Evolutionary conservation across 2,797 vertebrate genomes (phyloP).

Genomic region (Tadarida brasiliensis): DNA sequence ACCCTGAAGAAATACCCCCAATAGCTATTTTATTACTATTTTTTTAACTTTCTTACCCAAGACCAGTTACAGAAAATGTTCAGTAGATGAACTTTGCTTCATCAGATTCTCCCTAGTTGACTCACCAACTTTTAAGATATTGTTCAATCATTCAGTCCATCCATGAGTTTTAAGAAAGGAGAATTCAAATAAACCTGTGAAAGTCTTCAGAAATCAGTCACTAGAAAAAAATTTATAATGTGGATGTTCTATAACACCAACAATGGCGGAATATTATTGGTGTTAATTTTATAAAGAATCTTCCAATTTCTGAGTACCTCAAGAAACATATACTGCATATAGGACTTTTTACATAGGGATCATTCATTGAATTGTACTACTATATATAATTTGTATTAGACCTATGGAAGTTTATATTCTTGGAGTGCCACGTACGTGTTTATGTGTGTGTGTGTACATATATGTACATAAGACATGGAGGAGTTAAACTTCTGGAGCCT

Average conservation of each 20-base stretch:
- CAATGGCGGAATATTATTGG: not conserved
- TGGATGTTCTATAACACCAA: not conserved
- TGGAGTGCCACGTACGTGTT: not conserved
- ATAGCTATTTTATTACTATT: not conserved
- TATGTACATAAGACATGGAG: not conserved
- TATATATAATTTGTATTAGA: not conserved
- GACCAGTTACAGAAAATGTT: not conserved
- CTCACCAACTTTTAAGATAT: not conserved
- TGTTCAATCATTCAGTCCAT: not conserved
- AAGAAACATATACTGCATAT: not conserved
- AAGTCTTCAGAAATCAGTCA: not conserved
- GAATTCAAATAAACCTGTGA: not conserved
- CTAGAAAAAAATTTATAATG: not conserved
- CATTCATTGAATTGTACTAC: not conserved
- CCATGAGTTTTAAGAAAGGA: not conserved
- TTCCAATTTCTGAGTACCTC: not conserved
- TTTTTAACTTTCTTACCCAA: slow-evolving; percentile 19
- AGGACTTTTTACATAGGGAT: not conserved
- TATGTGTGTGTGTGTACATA: not conserved
- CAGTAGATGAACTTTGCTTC: not conserved
- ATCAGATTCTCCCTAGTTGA: not conserved
- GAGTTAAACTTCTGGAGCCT: not conserved
- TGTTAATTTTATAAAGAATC: not conserved
- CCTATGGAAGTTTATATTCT: not conserved
- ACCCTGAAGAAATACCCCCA: not conserved